Evolutionary conservation across 2,113 vertebrate genomes (phyloP).

Genomic region (Pelusios castaneus): DNA sequence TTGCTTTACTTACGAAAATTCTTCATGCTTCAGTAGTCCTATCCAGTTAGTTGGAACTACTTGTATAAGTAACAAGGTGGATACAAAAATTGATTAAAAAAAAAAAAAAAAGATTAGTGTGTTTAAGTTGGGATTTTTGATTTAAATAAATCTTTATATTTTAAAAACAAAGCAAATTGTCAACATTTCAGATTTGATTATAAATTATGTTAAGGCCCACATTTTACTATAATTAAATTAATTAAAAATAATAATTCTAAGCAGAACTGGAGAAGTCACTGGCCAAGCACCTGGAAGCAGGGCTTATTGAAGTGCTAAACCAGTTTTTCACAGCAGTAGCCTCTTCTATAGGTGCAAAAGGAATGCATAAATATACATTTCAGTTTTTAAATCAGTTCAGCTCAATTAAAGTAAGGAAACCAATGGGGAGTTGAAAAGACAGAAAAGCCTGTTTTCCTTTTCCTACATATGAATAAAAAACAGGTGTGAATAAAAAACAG

Average conservation of each 20-base stretch:
- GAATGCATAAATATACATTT: neutral
- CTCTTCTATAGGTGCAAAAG: neutral
- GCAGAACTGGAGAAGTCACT: neutral
- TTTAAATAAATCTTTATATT: neutral
- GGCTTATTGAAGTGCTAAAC: neutral
- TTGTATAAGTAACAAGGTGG: neutral
- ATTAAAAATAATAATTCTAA: neutral
- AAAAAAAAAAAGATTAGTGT: no score
- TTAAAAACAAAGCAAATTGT: neutral
- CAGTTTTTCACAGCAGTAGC: neutral
- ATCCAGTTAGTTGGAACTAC: neutral
- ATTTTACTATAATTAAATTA: neutral
- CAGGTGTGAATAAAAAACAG: no score
- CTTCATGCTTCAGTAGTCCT: constrained; percentile 3
- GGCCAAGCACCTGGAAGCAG: neutral
- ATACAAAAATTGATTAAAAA: neutral
- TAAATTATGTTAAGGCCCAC: neutral
- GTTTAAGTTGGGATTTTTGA: neutral
- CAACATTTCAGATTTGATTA: neutral
- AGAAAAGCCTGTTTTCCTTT: neutral
- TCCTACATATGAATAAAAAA: no score
- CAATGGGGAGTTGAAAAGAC: neutral
- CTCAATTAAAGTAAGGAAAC: neutral
- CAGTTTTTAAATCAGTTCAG: neutral
- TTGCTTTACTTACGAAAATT: constrained; percentile 7